Evolutionary conservation across 1,140 invertebrate species (phyloP), one percentile per base, ranked within the genome.

Genomic region (Mactra quadrangularis): DNA sequence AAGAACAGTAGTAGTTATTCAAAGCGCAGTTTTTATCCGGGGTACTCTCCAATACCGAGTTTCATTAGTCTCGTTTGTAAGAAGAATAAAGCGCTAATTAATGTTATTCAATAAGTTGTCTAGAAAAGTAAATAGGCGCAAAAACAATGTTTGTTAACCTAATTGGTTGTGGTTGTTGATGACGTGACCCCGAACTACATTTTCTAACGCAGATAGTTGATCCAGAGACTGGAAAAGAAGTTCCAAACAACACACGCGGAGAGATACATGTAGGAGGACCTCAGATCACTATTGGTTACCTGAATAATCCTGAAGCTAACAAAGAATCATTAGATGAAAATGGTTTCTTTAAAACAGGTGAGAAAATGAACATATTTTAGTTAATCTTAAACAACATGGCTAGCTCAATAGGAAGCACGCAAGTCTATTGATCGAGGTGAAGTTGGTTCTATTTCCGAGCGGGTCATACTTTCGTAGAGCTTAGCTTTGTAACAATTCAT

Each of bases 151-250:
- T 50, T 11, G 11, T 50, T 50, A 13, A 13, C 11, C 22, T 41
- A 13, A 3, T n/a, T 47, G 50, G n/a, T n/a, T n/a, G n/a, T n/a
- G n/a, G n/a, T n/a, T n/a, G n/a, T n/a, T n/a, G n/a, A n/a, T n/a
- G n/a, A n/a, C n/a, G n/a, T n/a, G n/a, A n/a, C n/a, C n/a, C n/a
- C n/a, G n/a, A n/a, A n/a, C n/a, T n/a, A n/a, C n/a, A n/a, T n/a
- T n/a, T n/a, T n/a, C n/a, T n/a, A n/a, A n/a, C n/a, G 31, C 45
- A 92, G 88, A 84, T 93, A 41, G 66, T 92, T 6, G 86, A 90
- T 79, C 85, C 88, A 27, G 85, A 86, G 19, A 88, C 83, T 31
- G 85, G 83, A 27, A 57, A 87, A 38, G 29, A 59, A n/a, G 15
- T 91, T 1, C 53, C 22, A 41, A 9, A 70, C 74, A 52, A 55